Evolutionary conservation across 2,113 vertebrate genomes (phyloP), one percentile per base, ranked within the genome.

Genomic region (Dipodomys stephensi): DNA sequence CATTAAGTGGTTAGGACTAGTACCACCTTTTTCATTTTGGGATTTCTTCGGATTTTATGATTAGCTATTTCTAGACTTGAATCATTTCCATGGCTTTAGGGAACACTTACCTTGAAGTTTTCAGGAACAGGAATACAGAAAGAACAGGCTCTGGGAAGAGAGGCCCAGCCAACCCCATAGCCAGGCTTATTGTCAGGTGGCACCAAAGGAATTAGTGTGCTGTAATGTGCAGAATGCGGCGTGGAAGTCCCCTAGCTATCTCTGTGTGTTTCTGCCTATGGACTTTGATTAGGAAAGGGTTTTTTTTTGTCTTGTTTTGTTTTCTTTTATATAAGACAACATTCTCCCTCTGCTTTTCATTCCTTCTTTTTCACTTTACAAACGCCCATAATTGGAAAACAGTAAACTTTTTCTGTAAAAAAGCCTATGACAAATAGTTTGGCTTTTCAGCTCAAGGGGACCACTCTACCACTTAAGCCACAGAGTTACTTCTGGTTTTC

Each of bases 31-130:
- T 93, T 93, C 77, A 49, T 39, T 73, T 85, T 39, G 35, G 23
- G 69, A 82, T 83, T 93, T 64, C 73, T 25, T 67, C 49, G 67
- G 30, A 83, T 71, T 53, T 95, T 72, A 64, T 81, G n/a, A 93
- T 84, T 30, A 79, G 73, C 53, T 69, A 12, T 93, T 88, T 90
- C 72, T 44, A 53, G 23, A 83, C 62, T 87, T 87, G 32, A 83
- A 83, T 89, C 4, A 68, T 67, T 86, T 72, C 13, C 65, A 28
- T 39, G 15, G 0, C 88, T 93, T 84, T n/a, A 67, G 73, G 78
- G 81, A 83, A 84, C 53, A 84, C 64, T 64, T 57, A 46, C 68
- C 46, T 83, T 49, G 15, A 84, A 68, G 35, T 78, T 69, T 76
- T 62, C 18, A 69, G 73, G 91, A 62, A 35, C 73, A 71, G 49